Base-by-base conservation (phyloP, 2,888 invertebrate genomes). In the Rhaphigaster nebulosa region DNA sequence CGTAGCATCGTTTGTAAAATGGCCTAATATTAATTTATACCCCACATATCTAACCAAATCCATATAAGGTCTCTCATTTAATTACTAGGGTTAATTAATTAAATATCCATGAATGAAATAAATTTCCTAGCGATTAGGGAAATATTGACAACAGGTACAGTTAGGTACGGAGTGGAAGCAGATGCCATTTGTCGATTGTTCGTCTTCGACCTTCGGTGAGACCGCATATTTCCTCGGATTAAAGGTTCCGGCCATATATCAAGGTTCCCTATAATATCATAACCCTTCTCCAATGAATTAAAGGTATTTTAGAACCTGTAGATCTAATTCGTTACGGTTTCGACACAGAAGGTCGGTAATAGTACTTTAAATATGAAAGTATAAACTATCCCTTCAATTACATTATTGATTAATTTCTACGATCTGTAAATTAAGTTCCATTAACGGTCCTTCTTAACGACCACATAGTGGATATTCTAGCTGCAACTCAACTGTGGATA, bases 201-300 rank as follows among this genome's bases (percentile, higher is more conserved):
- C 29, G 2, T 18, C 18, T 29, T 15, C 65, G 65, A 18, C 65
- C 65, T 70, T 70, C 29, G 34, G 3, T 15, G 18, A 70, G 18
- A 60, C n/a, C 60, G 60, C 29, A 70, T 70, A 70, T 70, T 70
- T 70, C 65, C 65, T 34, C 65, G 65, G 65, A 70, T 70, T 70
- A 70, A 70, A 70, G 65, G 65, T 70, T 70, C 65, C 65, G 65
- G 34, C 65, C 29, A 70, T 70, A 70, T 70, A 70, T 70, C 65
- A 70, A 70, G 65, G 65, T 70, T 70, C 15, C 13, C 18, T 70
- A 70, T 34, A 70, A 70, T 70, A 70, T 70, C 65, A 70, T 34
- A 70, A 70, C 65, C 65, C 34, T 34, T 70, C 65, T 34, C 65
- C 34, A 15, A 70, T 70, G 34, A 70, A 34, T 34, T 34, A 34